Conservation (phyloP, 2,797 vertebrate species). For the Pelochelys cantorii region DNA sequence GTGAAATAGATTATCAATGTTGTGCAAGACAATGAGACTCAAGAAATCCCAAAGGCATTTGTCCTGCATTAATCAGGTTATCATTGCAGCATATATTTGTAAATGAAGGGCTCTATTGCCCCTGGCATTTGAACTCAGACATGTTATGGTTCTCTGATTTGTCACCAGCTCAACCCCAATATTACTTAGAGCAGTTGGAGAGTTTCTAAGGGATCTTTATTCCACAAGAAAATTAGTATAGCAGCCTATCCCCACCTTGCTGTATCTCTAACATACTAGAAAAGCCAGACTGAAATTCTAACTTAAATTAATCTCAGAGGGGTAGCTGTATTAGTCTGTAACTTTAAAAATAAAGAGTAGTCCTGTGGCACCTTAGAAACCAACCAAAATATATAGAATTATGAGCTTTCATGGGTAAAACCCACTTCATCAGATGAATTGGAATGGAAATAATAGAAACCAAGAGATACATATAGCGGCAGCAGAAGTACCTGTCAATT, state of each 20-base stretch:
- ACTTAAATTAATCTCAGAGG: no score
- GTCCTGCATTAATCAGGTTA: not conserved
- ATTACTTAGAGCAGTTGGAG: not conserved
- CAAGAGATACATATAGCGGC: no score
- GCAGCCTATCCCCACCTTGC: not conserved
- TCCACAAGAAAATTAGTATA: not conserved
- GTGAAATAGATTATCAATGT: not conserved
- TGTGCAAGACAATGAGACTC: accelerated
- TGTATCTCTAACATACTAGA: not conserved
- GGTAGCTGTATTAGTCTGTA: no score
- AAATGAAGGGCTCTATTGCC: not conserved
- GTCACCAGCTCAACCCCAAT: not conserved
- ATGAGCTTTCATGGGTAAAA: no score
- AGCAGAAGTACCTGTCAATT: no score
- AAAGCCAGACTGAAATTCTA: not conserved
- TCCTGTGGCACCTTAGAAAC: no score
- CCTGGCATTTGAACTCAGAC: not conserved
- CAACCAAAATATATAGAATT: no score
- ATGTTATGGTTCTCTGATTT: not conserved
- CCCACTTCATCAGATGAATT: no score
- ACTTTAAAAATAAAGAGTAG: no score
- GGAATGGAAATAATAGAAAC: no score
- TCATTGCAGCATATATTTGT: not conserved
- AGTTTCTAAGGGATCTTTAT: not conserved
- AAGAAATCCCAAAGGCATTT: not conserved